Evolutionary conservation across 2,113 vertebrate species (phyloP).

Genomic region (Brienomyrus brachyistius): DNA sequence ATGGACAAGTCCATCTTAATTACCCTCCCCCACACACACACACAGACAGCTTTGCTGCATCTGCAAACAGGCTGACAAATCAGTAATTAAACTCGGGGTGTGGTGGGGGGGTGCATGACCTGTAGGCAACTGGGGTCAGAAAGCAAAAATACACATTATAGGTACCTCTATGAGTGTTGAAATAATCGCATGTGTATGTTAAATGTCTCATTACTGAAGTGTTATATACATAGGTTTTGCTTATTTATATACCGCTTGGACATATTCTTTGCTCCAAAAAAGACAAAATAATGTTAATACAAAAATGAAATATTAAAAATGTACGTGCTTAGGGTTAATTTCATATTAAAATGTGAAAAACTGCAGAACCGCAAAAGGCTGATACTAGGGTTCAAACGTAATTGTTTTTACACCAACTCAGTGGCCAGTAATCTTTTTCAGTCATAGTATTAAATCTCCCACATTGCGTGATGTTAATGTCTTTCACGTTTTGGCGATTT

Average conservation of each 20-base stretch:
- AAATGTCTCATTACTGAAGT: background rate
- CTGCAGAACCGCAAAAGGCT: background rate
- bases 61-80: background rate
- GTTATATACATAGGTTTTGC: background rate
- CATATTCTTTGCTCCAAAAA: background rate
- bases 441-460: background rate
- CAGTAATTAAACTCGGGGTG: background rate
- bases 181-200: background rate
- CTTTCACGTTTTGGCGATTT: background rate
- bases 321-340: background rate
- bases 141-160: background rate
- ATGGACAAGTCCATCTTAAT: background rate
- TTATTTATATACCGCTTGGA: background rate
- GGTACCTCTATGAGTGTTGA: background rate
- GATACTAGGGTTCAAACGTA: background rate
- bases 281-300: background rate
- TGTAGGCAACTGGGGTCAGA: background rate
- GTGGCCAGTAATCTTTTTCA: background rate
- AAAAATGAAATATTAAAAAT: background rate
- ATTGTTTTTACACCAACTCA: background rate
- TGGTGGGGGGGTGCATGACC: background rate
- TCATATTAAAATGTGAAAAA: background rate
- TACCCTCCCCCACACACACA: background rate
- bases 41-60: background rate
- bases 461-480: background rate